These are phyloP conservation scores for Tragelaphus strepsiceros DNA, from an alignment of 2,113 vertebrate genomes.

Conservation along the genomic window DNA sequence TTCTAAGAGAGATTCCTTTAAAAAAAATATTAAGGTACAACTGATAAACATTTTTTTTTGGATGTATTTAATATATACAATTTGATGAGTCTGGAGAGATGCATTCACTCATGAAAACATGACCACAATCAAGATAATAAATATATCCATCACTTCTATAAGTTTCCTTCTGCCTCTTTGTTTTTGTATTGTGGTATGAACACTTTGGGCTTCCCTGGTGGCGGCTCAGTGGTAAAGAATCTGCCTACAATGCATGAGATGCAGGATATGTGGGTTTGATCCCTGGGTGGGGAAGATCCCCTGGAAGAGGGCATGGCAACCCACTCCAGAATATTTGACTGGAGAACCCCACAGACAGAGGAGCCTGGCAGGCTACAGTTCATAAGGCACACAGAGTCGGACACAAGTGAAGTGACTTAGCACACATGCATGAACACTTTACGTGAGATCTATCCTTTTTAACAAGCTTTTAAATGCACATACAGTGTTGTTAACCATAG, in stretches of 20 bases:
- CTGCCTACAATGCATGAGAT: neutral
- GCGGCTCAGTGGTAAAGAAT: neutral
- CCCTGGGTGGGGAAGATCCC: neutral
- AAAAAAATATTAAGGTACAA: neutral
- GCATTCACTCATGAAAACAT: neutral
- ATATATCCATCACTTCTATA: neutral
- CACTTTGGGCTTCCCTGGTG: neutral
- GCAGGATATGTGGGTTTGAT: neutral
- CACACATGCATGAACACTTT: neutral
- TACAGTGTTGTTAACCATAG: neutral
- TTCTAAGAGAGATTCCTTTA: neutral
- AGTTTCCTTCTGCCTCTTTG: neutral
- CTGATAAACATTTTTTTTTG: neutral
- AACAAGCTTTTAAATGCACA: neutral
- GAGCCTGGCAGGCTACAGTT: neutral
- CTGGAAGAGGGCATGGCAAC: neutral
- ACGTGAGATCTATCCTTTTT: neutral
- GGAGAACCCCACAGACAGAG: neutral
- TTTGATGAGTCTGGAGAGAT: neutral
- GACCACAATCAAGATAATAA: neutral
- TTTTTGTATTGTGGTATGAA: neutral
- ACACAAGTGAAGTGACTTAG: neutral
- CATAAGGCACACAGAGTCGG: neutral
- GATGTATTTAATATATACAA: neutral
- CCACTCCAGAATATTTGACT: neutral